Conservation (phyloP, 2,888 invertebrate genomes). For the Clusia tigrina region DNA sequence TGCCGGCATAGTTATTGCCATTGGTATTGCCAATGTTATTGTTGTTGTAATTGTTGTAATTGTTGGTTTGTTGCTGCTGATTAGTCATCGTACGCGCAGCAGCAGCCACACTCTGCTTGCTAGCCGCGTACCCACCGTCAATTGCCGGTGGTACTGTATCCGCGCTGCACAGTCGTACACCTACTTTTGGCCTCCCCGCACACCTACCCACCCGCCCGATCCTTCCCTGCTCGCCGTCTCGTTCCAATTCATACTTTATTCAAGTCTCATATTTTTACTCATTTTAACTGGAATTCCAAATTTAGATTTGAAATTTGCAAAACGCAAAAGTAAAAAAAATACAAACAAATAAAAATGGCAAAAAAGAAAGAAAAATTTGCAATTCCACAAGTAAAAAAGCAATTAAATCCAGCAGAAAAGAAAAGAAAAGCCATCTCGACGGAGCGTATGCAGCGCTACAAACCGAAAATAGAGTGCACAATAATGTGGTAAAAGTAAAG, state of each 20-base stretch:
- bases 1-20: neutral
- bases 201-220: slow-evolving; percentile 2
- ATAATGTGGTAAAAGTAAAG: too few relatives aligned
- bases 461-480: too few relatives aligned
- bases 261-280: slow-evolving; percentile 9
- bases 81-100: slow-evolving; percentile 5
- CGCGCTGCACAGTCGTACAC: too few relatives aligned
- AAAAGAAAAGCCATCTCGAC: neutral
- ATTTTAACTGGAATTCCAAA: slow-evolving; percentile 22
- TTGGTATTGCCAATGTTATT: slow-evolving; percentile 3
- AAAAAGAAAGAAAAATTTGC: neutral
- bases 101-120: too few relatives aligned
- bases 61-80: neutral
- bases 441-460: too few relatives aligned
- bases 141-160: too few relatives aligned
- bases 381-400: neutral
- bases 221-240: neutral
- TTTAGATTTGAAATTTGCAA: slow-evolving; percentile 25
- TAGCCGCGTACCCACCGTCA: too few relatives aligned
- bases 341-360: too few relatives aligned
- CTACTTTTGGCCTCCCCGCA: neutral
- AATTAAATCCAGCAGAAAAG: neutral
- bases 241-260: slow-evolving; percentile 7
- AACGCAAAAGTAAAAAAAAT: slow-evolving; percentile 7
- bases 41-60: too few relatives aligned